Evolutionary conservation across 2,888 invertebrate species (phyloP), one percentile per base, ranked within the genome.

Genomic region (Orchesellides sinensis): DNA sequence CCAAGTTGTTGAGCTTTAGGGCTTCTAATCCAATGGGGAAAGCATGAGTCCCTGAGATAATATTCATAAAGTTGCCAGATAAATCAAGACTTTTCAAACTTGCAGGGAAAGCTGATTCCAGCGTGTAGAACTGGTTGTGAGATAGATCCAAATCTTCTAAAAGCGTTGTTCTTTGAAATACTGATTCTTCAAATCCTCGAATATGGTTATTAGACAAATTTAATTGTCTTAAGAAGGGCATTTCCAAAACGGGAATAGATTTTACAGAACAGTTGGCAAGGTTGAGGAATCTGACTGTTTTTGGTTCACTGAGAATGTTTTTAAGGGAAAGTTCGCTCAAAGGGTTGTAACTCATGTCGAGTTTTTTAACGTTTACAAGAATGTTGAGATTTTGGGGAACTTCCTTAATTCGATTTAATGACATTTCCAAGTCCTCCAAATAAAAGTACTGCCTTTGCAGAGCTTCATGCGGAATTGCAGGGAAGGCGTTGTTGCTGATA

Each of bases 321-420:
- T 91, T 92, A 0, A 96, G 92, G 0, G 96, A 93, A 29, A 75
- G 40, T 88, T 94, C 94, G 72, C 92, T 92, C 0, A 97, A 90
- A 0, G 96, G 96, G 91, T 97, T 97, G 86, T 93, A 95, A 1
- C 96, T 96, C 10, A 97, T 91, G 90, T 97, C 96, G 8, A 97
- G 91, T 85, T 94, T 93, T 89, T 97, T 97, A 2, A 97, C 94
- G 89, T 96, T 96, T 0, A 95, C 95, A 92, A 97, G 93, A 0
- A 96, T 94, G 88, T 94, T 95, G 75, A 96, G 95, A 89, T 96
- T 96, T 0, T 94, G 93, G 14, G 96, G 96, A 77, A 97, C 94
- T 72, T 95, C 94, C 19, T 92, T 92, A 54, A 97, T 93, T 88
- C 93, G 93, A 89, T 97, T 97, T 73, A 93, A 91, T 0, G 96